Evolutionary conservation across 2,113 vertebrate genomes (phyloP).

Genomic region (Melozone crissalis): DNA sequence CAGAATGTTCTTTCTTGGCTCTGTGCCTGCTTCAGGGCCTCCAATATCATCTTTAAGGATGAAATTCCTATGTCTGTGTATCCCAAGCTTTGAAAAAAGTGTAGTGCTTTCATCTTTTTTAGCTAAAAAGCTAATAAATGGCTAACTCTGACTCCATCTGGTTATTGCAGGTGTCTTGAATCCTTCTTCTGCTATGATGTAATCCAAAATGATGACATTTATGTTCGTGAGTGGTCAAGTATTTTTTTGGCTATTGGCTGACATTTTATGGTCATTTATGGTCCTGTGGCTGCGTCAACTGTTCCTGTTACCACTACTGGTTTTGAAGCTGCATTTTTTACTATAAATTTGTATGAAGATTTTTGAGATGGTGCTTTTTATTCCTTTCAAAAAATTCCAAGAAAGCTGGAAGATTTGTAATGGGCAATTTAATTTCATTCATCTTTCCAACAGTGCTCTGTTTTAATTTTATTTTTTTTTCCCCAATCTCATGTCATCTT

Average conservation of each 20-base stretch:
- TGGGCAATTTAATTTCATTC: background rate
- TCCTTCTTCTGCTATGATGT: background rate
- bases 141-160: background rate
- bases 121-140: background rate
- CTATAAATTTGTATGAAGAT: background rate
- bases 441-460: background rate
- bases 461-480: background rate
- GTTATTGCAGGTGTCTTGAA: slow-evolving; percentile 12
- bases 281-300: background rate
- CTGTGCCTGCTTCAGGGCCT: background rate
- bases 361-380: background rate
- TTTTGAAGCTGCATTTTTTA: background rate
- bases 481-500: background rate
- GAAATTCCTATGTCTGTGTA: background rate
- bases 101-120: background rate
- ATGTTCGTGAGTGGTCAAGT: background rate
- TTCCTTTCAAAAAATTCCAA: background rate
- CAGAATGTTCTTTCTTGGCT: background rate
- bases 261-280: background rate
- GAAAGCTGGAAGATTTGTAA: background rate
- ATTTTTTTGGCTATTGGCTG: background rate
- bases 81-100: background rate
- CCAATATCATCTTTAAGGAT: background rate
- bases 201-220: background rate
- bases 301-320: background rate